Conservation (phyloP, 2,113 vertebrate genomes). For the Oncorhynchus clarkii region DNA sequence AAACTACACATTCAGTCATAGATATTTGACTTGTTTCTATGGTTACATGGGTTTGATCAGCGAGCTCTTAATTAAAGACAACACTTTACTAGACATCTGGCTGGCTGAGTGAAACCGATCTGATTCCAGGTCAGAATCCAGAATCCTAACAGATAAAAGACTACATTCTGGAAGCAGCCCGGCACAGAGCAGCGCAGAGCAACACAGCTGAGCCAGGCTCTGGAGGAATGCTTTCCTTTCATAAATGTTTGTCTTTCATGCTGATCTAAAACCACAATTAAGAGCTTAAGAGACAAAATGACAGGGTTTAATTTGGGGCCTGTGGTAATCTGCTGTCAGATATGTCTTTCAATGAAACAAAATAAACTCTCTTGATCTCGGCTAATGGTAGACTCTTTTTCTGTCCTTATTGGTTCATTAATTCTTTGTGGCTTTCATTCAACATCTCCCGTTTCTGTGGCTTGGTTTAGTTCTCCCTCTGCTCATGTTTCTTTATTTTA, state of each 20-base stretch:
- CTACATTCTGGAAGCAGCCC: conserved; percentile 29
- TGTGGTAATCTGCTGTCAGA: conserved; percentile 60
- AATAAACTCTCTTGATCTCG: conserved; percentile 61
- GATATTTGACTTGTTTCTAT: conserved; percentile 16
- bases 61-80: conserved; percentile 24
- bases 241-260: conserved; percentile 59
- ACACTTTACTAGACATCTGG: conserved; percentile 41
- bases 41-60: conserved; percentile 14
- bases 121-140: conserved; percentile 42
- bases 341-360: conserved; percentile 66
- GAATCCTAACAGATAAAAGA: conserved; percentile 28
- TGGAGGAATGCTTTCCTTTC: conserved; percentile 26
- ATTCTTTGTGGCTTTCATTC: conserved; percentile 39
- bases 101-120: conserved; percentile 43
- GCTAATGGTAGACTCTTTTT: conserved; percentile 45
- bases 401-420: conserved; percentile 41
- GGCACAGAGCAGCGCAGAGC: not conserved
- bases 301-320: conserved; percentile 46
- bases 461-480: conserved; percentile 30
- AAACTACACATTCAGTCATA: conserved; percentile 10
- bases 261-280: conserved; percentile 67
- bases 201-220: not conserved
- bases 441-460: conserved; percentile 6
- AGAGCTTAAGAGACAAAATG: conserved; percentile 64
- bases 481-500: conserved; percentile 35